A percentile compares a stretch with the other conserved stretches of the same genome.
These are phyloP conservation scores for Psix sp. DNA, from an alignment of 1,140 invertebrate species.

Conservation along the genomic window DNA sequence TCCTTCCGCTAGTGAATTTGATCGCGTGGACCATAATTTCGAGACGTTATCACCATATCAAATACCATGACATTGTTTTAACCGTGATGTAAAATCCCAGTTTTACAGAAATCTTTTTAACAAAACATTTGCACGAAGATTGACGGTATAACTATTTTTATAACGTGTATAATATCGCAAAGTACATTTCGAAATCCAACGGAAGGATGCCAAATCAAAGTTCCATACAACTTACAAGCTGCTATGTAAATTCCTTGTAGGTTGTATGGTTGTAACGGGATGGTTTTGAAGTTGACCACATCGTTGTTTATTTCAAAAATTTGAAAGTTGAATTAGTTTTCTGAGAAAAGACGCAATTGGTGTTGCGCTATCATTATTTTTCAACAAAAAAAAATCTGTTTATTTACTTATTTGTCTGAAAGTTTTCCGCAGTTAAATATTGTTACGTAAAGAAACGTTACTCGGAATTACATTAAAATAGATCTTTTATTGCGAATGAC, in stretches of 20 bases:
- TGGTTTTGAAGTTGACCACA: slow-evolving; percentile 11
- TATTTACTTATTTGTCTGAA: slow-evolving; percentile 56
- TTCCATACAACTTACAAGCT: no score
- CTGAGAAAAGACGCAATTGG: no score
- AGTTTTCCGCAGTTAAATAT: slow-evolving; percentile 39
- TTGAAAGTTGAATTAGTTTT: slow-evolving; percentile 12
- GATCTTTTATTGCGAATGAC: no score
- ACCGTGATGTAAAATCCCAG: slow-evolving; percentile 37
- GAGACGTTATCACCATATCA: slow-evolving; percentile 46
- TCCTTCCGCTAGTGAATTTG: neutral
- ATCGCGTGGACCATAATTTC: slow-evolving; percentile 7
- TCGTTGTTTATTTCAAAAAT: no score
- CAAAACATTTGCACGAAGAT: slow-evolving; percentile 49
- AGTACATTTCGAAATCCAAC: slow-evolving; percentile 38
- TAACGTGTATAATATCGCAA: slow-evolving; percentile 54
- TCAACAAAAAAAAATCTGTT: slow-evolving; percentile 9
- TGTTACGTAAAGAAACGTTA: slow-evolving; percentile 49
- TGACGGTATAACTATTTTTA: slow-evolving; percentile 57
- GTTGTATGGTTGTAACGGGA: slow-evolving; percentile 11
- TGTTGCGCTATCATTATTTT: no score
- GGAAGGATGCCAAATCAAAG: slow-evolving; percentile 52
- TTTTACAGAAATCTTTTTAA: slow-evolving; percentile 52
- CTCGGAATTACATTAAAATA: no score
- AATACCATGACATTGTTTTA: slow-evolving; percentile 39
- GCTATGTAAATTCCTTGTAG: no score